Base-by-base conservation (phyloP, 2,888 invertebrate species). In the Fabriciana adippe region DNA sequence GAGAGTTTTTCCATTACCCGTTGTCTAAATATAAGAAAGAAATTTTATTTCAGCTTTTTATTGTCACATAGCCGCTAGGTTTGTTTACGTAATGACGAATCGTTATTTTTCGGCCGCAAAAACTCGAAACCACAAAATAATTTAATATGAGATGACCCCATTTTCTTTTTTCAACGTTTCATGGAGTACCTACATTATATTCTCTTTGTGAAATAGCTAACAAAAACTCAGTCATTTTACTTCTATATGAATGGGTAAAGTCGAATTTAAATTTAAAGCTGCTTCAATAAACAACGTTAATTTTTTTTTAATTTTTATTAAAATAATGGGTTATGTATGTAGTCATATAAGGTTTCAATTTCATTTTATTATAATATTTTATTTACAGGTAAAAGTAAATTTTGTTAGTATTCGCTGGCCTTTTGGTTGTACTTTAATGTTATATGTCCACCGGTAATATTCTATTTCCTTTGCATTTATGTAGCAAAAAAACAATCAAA, bases 101-200 rank as follows among this genome's bases (percentile, higher is more conserved):
- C 55, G 55, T 61, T 61, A 61, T 61, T 26, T 59, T 61, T 61
- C 51, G 55, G n/a, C 55, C n/a, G 14, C 55, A 60, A 54, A 41
- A 55, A 61, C 41, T 60, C 60, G 48, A 61, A 60, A 50, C 35
- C 41, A 61, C 61, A 18, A 61, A 66, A 59, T 65, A 65, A 66
- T 60, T 66, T 60, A 47, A 66, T 66, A 54, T 59, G 53, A 57
- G 54, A 66, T 66, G 65, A 60, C 59, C 65, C 47, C 53, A 66
- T 66, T 65, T 16, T 59, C 54, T 66, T 61, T 61, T 51, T 61
- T 51, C 61, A 35, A 51, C 31, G 50, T 51, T 60, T 16, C 35
- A 61, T 51, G 15, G 50, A 61, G 61, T 61, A 61, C 31, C 47
- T 48, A 59, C 41, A 41, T 61, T 61, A 61, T 51, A 51, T 51